These are phyloP conservation scores for Gymnogyps californianus DNA, from an alignment of 2,113 vertebrate genomes.

Conservation along the genomic window DNA sequence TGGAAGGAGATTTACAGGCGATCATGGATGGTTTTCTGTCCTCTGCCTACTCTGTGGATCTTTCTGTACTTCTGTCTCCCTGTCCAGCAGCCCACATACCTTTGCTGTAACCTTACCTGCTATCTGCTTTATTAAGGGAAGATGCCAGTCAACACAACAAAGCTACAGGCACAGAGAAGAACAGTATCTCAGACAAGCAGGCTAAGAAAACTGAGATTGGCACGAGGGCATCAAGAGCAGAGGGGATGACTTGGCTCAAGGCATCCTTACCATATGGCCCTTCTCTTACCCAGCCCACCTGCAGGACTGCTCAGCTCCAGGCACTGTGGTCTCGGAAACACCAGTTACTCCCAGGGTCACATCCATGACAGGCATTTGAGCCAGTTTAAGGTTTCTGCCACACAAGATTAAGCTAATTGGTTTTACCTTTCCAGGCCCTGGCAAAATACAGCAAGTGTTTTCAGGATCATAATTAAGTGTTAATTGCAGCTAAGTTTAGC, in stretches of 20 bases:
- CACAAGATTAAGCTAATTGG: constrained; percentile 44
- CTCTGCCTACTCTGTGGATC: not conserved
- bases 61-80: not conserved
- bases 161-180: not conserved
- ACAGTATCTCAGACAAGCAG: not conserved
- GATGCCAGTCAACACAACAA: not conserved
- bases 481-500: constrained; percentile 68
- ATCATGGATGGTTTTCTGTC: not conserved
- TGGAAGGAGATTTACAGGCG: not conserved
- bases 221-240: not conserved
- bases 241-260: not conserved
- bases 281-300: not conserved
- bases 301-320: not conserved
- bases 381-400: constrained; percentile 6
- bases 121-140: not conserved
- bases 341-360: not conserved
- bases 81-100: not conserved
- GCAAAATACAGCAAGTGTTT: constrained; percentile 56
- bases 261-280: not conserved
- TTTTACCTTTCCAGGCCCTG: constrained; percentile 34
- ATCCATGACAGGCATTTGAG: not conserved
- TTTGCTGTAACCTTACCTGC: not conserved
- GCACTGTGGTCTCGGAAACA: not conserved
- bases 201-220: not conserved
- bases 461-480: constrained; percentile 59